Conservation (phyloP, 1,140 invertebrate species). For the Microplitis demolitor region DNA sequence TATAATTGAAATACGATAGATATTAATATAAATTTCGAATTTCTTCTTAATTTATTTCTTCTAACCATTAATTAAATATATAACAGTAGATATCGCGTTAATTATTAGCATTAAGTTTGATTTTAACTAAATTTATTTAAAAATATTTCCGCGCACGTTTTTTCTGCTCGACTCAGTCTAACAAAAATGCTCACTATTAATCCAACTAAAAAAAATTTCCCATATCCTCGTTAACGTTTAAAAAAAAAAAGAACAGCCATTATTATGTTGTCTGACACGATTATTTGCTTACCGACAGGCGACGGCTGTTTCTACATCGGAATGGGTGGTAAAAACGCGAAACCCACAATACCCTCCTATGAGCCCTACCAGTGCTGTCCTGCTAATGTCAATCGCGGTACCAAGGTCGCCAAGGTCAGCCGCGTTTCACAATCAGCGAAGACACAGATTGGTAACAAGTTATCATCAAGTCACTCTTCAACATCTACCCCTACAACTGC, state of each 20-base stretch:
- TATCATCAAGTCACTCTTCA: slow-evolving; percentile 5
- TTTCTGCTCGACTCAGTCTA: neutral
- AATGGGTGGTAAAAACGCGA: slow-evolving; percentile 80
- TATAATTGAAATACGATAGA: no score
- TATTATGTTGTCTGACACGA: slow-evolving; percentile 52
- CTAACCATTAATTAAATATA: no score
- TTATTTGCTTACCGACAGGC: slow-evolving; percentile 72
- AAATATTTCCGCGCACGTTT: no score
- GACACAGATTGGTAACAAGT: slow-evolving; percentile 29
- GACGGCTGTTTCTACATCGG: slow-evolving; percentile 95
- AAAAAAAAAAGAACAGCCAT: slow-evolving; percentile 12
- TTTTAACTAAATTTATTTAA: no score
- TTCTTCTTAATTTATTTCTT: no score
- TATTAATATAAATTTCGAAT: no score
- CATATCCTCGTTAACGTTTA: neutral
- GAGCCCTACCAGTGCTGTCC: slow-evolving; percentile 90
- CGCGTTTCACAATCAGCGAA: slow-evolving; percentile 52
- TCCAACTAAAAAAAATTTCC: slow-evolving; percentile 2
- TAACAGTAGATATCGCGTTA: no score
- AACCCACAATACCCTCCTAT: slow-evolving; percentile 75
- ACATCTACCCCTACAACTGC: neutral
- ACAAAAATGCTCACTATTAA: neutral
- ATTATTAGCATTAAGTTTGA: no score
- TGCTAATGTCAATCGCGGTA: slow-evolving; percentile 74
- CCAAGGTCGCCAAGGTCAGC: slow-evolving; percentile 73